Evolutionary conservation across 2,113 vertebrate genomes (phyloP).

Genomic region (Crotalus viridis): DNA sequence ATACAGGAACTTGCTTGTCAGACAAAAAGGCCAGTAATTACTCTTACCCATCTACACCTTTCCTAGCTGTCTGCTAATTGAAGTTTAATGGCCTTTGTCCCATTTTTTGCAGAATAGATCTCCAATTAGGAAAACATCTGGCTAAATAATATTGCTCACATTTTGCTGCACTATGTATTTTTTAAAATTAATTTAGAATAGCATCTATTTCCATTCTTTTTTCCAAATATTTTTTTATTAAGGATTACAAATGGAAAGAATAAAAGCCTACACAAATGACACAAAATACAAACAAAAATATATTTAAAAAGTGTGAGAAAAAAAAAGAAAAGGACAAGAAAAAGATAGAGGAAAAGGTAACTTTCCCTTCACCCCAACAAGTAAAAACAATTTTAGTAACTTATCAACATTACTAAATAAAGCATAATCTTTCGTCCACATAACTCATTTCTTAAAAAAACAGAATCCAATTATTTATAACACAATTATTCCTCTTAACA

Average conservation of each 20-base stretch:
- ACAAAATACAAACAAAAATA: not conserved
- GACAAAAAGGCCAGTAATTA: conserved; percentile 65
- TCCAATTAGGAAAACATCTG: conserved; percentile 54
- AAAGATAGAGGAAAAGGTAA: not conserved
- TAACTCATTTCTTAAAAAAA: not conserved
- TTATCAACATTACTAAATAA: not conserved
- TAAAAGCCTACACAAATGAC: not conserved
- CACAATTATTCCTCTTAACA: not conserved
- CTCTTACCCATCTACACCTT: conserved; percentile 65
- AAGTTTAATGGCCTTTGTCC: conserved; percentile 53
- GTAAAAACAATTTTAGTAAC: not conserved
- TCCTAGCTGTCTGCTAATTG: conserved; percentile 70
- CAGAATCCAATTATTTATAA: not conserved
- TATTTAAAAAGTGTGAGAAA: not conserved
- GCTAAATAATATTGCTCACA: conserved; percentile 42
- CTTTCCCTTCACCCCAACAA: not conserved
- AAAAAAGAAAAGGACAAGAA: not conserved
- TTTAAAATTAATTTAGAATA: not conserved
- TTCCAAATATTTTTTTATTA: not conserved
- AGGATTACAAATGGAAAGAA: not conserved
- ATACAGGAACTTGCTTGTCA: conserved; percentile 74
- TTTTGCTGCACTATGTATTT: not conserved
- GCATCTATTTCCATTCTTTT: not conserved
- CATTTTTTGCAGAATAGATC: conserved; percentile 37
- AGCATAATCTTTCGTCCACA: not conserved